Evolutionary conservation across 2,888 invertebrate species (phyloP).

Genomic region (Agrenia bidenticulata): DNA sequence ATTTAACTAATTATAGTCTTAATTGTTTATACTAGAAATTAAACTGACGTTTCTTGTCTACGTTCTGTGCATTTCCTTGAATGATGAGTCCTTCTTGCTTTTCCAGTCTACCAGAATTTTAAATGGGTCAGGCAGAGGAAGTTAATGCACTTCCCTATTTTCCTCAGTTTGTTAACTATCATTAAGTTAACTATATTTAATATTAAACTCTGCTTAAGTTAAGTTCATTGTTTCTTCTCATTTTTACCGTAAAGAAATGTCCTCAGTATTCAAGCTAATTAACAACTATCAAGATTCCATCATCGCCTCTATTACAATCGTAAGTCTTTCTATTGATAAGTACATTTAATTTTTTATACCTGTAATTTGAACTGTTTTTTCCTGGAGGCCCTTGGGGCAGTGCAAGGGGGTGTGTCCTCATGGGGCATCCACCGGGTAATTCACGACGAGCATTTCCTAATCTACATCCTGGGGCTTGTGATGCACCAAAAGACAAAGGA

Average conservation of each 20-base stretch:
- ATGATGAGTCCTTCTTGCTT: too few species aligned
- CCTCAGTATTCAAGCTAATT: slow-evolving; percentile 19
- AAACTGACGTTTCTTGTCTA: background rate
- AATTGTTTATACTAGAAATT: too few species aligned
- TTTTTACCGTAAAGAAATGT: too few species aligned
- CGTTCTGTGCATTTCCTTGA: background rate
- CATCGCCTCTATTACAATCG: slow-evolving; percentile 21
- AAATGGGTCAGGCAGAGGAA: too few species aligned
- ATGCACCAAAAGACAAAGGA: slow-evolving; percentile 24
- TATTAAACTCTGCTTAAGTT: too few species aligned
- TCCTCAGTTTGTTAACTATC: too few species aligned
- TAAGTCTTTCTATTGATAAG: slow-evolving; percentile 1
- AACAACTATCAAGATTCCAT: slow-evolving; percentile 23
- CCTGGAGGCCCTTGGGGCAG: slow-evolving; percentile 21
- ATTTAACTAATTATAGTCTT: too few species aligned
- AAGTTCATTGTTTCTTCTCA: too few species aligned
- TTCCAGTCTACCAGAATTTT: too few species aligned
- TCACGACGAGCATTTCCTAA: slow-evolving; percentile 27
- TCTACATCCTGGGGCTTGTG: slow-evolving; percentile 21
- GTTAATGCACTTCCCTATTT: too few species aligned
- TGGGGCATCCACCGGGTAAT: slow-evolving; percentile 25
- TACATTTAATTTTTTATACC: background rate
- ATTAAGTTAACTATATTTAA: too few species aligned
- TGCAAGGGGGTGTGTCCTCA: slow-evolving; percentile 23
- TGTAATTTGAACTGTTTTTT: background rate